Evolutionary conservation across 2,888 invertebrate genomes (phyloP).

Genomic region (Sphaerophoria taeniata): DNA sequence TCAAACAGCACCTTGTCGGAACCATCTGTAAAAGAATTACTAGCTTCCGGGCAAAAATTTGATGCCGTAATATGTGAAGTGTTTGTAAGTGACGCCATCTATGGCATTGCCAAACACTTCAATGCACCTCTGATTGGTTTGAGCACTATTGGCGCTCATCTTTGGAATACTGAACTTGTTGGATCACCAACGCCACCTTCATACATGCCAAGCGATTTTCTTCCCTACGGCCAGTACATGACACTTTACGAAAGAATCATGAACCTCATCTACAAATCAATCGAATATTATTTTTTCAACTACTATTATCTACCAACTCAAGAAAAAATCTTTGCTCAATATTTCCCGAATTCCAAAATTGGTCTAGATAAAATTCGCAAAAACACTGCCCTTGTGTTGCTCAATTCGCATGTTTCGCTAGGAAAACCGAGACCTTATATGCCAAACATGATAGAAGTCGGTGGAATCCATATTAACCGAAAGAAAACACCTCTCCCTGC

Average conservation of each 20-base stretch:
- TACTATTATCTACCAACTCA: constrained; percentile 79
- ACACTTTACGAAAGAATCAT: constrained; percentile 78
- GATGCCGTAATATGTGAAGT: constrained; percentile 82
- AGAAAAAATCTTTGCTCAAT: constrained; percentile 76
- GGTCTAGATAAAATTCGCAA: constrained; percentile 77
- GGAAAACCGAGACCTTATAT: constrained; percentile 80
- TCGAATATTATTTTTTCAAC: constrained; percentile 76
- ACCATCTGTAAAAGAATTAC: constrained; percentile 75
- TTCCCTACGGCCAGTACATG: constrained; percentile 80
- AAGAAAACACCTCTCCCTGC: constrained; percentile 77
- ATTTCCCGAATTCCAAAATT: constrained; percentile 78
- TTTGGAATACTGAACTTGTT: constrained; percentile 80
- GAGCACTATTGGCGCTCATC: constrained; percentile 78
- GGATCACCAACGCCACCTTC: constrained; percentile 81
- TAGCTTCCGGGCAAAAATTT: constrained; percentile 80
- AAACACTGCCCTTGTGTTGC: constrained; percentile 79
- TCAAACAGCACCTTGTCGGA: constrained; percentile 77
- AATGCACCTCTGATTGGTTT: constrained; percentile 80
- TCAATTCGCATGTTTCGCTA: constrained; percentile 80
- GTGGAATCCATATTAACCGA: constrained; percentile 81
- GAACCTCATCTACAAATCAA: constrained; percentile 78
- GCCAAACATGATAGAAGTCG: constrained; percentile 82
- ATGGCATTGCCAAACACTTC: constrained; percentile 80
- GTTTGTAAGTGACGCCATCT: constrained; percentile 81
- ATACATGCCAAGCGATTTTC: constrained; percentile 77